These are phyloP conservation scores for Zosterops hypoxanthus DNA, from an alignment of 2,113 vertebrate species.

Conservation along the genomic window DNA sequence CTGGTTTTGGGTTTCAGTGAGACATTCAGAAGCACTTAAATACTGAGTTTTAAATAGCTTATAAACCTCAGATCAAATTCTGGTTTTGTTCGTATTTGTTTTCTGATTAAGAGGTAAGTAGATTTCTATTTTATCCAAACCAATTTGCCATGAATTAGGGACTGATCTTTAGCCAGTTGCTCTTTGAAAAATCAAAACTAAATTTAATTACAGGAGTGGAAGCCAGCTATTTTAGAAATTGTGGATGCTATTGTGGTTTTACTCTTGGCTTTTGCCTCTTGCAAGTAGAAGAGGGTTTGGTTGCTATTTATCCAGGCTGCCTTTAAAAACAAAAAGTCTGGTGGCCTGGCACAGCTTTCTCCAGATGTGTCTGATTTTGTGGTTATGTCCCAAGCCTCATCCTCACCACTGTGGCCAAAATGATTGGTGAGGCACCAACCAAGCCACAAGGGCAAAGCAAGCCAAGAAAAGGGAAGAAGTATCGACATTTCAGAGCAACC, in stretches of 20 bases:
- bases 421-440: neutral
- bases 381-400: neutral
- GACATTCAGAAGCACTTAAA: neutral
- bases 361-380: conserved; percentile 38
- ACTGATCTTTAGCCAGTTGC: neutral
- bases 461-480: neutral
- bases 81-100: conserved; percentile 19
- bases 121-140: neutral
- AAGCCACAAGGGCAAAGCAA: neutral
- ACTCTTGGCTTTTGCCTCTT: neutral
- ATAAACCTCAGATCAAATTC: neutral
- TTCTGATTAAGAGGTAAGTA: conserved; percentile 11
- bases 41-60: neutral
- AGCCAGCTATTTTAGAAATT: neutral
- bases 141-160: neutral
- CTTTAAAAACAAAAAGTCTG: neutral
- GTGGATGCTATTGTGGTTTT: neutral
- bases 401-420: neutral
- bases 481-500: neutral
- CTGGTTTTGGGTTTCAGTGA: neutral
- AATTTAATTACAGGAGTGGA: neutral
- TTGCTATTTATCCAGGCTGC: neutral
- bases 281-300: neutral
- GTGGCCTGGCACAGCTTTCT: neutral
- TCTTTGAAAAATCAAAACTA: neutral